A percentile compares a stretch with the other conserved stretches of the same genome.
Evolutionary conservation across 2,797 vertebrate genomes (phyloP).

Genomic region (Sciaenops ocellatus): DNA sequence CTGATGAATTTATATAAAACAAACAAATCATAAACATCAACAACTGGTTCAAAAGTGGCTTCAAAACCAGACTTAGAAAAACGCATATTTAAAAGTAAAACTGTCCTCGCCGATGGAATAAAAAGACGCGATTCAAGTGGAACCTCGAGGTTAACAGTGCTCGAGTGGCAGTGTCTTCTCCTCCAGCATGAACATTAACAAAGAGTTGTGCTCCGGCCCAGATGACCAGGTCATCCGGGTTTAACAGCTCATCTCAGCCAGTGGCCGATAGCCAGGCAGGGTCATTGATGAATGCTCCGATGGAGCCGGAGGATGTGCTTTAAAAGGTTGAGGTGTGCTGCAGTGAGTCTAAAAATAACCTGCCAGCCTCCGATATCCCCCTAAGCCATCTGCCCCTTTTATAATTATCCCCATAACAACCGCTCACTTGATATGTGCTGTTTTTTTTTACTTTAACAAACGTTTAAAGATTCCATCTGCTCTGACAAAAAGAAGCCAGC

Average conservation of each 20-base stretch:
- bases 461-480: conserved; percentile 64
- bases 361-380: conserved; percentile 63
- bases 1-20: background rate
- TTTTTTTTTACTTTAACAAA: conserved; percentile 63
- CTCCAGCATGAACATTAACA: conserved; percentile 52
- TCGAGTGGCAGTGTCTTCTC: conserved; percentile 21
- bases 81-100: background rate
- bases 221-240: conserved; percentile 59
- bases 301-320: conserved; percentile 69
- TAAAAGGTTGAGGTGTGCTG: conserved; percentile 77
- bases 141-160: background rate
- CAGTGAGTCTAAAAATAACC: conserved; percentile 81
- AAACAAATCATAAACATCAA: background rate
- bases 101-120: background rate
- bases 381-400: conserved; percentile 77
- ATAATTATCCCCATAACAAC: conserved; percentile 83
- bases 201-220: conserved; percentile 46
- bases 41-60: background rate
- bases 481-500: conserved; percentile 28
- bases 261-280: conserved; percentile 26
- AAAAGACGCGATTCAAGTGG: background rate
- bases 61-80: background rate
- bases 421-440: conserved; percentile 68
- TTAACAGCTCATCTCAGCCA: conserved; percentile 53
- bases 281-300: conserved; percentile 65